These are phyloP conservation scores for Tachina fera DNA, from an alignment of 2,888 invertebrate genomes.

Conservation along the genomic window DNA sequence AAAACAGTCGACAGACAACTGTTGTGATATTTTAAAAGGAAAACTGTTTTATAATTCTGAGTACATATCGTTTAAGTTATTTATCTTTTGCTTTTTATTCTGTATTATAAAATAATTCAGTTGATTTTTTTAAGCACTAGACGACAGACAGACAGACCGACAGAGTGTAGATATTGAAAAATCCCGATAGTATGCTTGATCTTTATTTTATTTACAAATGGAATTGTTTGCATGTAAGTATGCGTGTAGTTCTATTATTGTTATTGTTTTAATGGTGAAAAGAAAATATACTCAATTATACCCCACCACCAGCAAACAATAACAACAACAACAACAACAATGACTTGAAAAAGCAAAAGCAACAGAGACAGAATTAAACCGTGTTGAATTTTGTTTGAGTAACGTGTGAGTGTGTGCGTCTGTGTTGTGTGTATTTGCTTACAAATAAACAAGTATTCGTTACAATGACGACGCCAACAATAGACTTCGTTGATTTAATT, in stretches of 20 bases:
- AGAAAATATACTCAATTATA: constrained; percentile 8
- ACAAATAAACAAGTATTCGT: constrained; percentile 39
- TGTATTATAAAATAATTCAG: background rate
- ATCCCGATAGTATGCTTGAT: background rate
- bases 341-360: constrained; percentile 24
- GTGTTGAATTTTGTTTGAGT: constrained; percentile 27
- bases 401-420: background rate
- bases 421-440: background rate
- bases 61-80: background rate
- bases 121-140: constrained; percentile 6
- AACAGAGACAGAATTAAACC: constrained; percentile 29
- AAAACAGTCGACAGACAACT: constrained; percentile 10
- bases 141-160: background rate
- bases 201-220: background rate
- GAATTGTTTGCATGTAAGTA: background rate
- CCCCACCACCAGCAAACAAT: constrained; percentile 28
- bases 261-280: constrained; percentile 15
- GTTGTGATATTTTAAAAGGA: constrained; percentile 2
- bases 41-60: background rate
- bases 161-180: background rate
- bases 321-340: constrained; percentile 16
- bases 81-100: constrained; percentile 12
- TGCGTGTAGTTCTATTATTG: background rate
- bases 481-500: constrained; percentile 38
- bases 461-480: constrained; percentile 25